Evolutionary conservation across 2,113 vertebrate genomes (phyloP).

Genomic region (Alligator sinensis): DNA sequence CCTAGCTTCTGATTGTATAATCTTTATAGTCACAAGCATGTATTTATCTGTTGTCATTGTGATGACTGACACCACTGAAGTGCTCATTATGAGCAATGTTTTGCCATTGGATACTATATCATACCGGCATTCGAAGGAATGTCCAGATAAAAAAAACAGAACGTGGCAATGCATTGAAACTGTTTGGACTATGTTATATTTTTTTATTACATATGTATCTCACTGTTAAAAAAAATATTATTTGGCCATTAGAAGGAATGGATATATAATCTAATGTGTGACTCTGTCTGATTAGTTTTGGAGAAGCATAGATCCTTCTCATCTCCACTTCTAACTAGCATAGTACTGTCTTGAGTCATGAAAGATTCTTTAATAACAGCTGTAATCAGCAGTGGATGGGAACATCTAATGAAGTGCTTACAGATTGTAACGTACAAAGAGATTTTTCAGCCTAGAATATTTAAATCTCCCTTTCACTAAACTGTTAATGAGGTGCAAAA

Average conservation of each 20-base stretch:
- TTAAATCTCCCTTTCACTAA: not conserved
- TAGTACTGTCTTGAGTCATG: not conserved
- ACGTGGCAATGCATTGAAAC: not conserved
- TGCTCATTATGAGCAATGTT: not conserved
- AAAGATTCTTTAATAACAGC: not conserved
- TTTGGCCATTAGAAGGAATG: fast-evolving
- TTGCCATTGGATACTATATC: not conserved
- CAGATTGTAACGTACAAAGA: not conserved
- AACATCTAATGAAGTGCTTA: not conserved
- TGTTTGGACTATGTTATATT: not conserved
- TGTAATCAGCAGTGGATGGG: not conserved
- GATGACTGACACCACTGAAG: no score
- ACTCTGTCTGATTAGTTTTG: not conserved
- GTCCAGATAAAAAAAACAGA: not conserved
- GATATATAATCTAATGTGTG: not conserved
- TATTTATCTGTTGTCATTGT: no score
- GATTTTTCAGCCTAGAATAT: not conserved
- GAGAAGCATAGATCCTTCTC: not conserved
- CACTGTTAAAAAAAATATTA: not conserved
- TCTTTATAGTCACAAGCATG: not conserved
- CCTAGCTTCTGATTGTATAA: not conserved
- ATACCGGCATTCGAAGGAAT: not conserved
- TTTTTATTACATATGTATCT: not conserved
- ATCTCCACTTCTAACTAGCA: not conserved
- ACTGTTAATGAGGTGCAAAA: not conserved